phyloP scores from a whole-genome alignment of 2,888 invertebrate species.

The Chirona hameri region DNA sequence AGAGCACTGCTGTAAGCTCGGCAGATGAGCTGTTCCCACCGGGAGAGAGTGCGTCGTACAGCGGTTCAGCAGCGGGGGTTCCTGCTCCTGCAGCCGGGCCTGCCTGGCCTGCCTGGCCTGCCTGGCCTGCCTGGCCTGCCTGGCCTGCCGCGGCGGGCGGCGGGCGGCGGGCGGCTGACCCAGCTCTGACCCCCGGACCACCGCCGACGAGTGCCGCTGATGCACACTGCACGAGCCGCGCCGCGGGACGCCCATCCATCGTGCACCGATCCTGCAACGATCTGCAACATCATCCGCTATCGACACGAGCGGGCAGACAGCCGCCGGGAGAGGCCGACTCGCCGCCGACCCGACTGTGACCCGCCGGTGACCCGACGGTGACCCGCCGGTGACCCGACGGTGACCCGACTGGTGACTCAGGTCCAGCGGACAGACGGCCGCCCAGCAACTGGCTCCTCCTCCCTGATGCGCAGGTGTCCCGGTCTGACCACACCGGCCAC shows the following conservation, averaged over 20 bases:
- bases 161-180: background rate
- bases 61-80: background rate
- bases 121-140: no score
- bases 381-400: background rate
- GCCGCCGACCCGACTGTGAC: background rate
- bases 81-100: no score
- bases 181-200: background rate
- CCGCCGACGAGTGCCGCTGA: background rate
- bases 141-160: no score
- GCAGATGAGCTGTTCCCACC: background rate
- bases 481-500: background rate
- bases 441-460: no score
- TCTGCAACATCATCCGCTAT: conserved; percentile 5
- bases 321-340: background rate
- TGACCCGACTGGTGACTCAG: background rate
- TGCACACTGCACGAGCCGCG: conserved; percentile 10
- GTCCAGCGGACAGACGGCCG: background rate
- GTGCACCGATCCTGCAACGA: background rate
- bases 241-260: background rate
- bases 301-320: background rate
- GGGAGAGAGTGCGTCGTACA: background rate
- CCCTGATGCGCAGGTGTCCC: background rate
- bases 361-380: background rate
- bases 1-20: background rate
- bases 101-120: no score